Base-by-base conservation (phyloP, 2,888 invertebrate genomes). In the Nasonia oneida region DNA sequence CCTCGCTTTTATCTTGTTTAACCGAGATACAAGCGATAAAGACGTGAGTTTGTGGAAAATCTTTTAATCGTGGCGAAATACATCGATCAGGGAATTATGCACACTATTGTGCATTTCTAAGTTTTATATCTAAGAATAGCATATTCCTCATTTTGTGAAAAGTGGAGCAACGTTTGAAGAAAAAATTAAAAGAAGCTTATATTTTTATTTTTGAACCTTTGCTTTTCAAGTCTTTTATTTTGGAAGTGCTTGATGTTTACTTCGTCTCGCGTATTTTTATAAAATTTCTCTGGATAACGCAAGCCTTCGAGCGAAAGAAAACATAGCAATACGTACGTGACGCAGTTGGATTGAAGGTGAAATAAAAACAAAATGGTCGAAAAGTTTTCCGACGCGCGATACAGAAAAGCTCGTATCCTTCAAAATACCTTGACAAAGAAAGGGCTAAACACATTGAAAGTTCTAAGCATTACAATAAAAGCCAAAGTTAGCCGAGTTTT, bases 371-470 rank as follows among this genome's bases (percentile, higher is more conserved):
- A 23, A 61, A 61, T 61, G 23, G 61, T 71, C 39, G 18, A 71
- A 71, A 70, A 71, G 39, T 71, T 39, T 53, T 53, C 18, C 15
- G 29, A 29, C 29, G 29, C 29, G 18, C 10, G 33, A 18, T 37
- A 47, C 12, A 39, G 71, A 29, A 71, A 37, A 71, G 33, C 15
- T 37, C 39, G 39, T 33, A 39, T 39, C 18, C 39, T 71, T 71
- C 18, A 39, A 39, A 71, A 39, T 71, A 2, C 39, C 12, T 18
- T 39, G 39, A n/a, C 39, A 37, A 71, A 71, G 71, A n/a, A 15
- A 39, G 33, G 18, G 71, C 39, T 71, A 71, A 71, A 71, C 71
- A 71, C 6, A 39, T 71, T 71, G 33, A 18, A 71, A 71, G 37
- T 71, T 71, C 39, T 39, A 37, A 71, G 71, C 33, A 71, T 71